Evolutionary conservation across 1,140 invertebrate species (phyloP).

Genomic region (Copidosoma floridanum): DNA sequence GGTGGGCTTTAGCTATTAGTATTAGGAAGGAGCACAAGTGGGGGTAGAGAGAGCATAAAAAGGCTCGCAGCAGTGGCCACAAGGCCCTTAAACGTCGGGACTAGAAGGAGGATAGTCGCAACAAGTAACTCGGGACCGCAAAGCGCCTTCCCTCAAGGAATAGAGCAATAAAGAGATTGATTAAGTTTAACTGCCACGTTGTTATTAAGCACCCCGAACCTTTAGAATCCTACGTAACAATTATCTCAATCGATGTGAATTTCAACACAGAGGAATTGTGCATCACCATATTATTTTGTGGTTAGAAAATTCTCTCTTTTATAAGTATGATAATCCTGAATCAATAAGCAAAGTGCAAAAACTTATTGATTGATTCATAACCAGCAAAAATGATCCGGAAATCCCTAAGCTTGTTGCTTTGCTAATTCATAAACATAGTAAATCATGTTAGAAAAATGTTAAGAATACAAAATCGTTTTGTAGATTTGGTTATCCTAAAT

Average conservation of each 20-base stretch:
- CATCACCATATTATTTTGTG: conserved; percentile 39
- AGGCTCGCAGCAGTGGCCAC: too few species aligned
- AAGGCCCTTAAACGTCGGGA: too few species aligned
- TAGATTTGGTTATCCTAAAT: conserved; percentile 26
- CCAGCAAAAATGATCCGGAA: not conserved
- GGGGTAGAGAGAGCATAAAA: too few species aligned
- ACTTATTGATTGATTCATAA: conserved; percentile 18
- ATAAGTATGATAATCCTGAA: conserved; percentile 25
- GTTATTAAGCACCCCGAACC: too few species aligned
- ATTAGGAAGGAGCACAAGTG: too few species aligned
- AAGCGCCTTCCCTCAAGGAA: too few species aligned
- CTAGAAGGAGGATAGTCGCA: too few species aligned
- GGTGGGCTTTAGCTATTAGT: too few species aligned
- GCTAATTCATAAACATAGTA: conserved; percentile 25
- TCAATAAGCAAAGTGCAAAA: conserved; percentile 8
- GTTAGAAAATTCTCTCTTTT: conserved; percentile 32
- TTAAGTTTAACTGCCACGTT: too few species aligned
- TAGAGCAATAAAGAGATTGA: too few species aligned
- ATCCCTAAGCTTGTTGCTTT: conserved; percentile 4
- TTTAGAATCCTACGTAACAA: too few species aligned
- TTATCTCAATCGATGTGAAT: conserved; percentile 52
- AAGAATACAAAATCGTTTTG: conserved; percentile 14
- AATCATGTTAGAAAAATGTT: conserved; percentile 25
- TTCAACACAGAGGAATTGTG: conserved; percentile 50
- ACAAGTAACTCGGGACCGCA: too few species aligned